Evolutionary conservation across 2,113 vertebrate genomes (phyloP).

Genomic region (Notechis scutatus): DNA sequence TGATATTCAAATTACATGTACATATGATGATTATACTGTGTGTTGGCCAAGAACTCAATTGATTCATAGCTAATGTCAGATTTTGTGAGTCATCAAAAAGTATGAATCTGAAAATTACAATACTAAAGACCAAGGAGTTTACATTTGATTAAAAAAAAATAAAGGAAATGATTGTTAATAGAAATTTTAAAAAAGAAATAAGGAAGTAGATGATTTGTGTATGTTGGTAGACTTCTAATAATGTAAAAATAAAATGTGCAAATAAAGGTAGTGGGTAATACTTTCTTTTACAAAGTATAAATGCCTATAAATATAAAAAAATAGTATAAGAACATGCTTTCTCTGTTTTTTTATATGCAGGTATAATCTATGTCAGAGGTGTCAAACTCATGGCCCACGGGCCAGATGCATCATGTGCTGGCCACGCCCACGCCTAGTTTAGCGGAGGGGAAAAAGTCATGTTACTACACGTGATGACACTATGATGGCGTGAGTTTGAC

Average conservation of each 20-base stretch:
- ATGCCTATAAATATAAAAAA: not conserved
- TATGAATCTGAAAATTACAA: not conserved
- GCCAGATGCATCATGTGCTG: too few relatives aligned
- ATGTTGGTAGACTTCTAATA: not conserved
- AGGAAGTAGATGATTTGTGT: not conserved
- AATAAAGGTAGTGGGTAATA: not conserved
- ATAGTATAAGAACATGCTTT: not conserved
- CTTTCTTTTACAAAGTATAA: not conserved
- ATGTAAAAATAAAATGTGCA: not conserved
- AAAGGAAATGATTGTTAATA: not conserved
- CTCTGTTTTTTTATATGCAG: not conserved
- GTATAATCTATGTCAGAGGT: not conserved
- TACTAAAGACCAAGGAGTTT: not conserved
- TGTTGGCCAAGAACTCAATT: not conserved
- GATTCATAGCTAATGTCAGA: not conserved
- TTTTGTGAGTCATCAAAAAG: not conserved
- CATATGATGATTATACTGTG: not conserved
- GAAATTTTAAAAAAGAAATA: not conserved
- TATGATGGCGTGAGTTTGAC: too few relatives aligned
- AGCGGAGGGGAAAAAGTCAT: too few relatives aligned
- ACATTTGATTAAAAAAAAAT: not conserved
- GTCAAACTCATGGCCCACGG: too few relatives aligned
- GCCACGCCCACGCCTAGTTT: too few relatives aligned
- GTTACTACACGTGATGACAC: too few relatives aligned
- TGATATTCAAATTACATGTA: not conserved